Conservation (phyloP, 2,113 vertebrate genomes). For the Sarotherodon lohbergeri region DNA sequence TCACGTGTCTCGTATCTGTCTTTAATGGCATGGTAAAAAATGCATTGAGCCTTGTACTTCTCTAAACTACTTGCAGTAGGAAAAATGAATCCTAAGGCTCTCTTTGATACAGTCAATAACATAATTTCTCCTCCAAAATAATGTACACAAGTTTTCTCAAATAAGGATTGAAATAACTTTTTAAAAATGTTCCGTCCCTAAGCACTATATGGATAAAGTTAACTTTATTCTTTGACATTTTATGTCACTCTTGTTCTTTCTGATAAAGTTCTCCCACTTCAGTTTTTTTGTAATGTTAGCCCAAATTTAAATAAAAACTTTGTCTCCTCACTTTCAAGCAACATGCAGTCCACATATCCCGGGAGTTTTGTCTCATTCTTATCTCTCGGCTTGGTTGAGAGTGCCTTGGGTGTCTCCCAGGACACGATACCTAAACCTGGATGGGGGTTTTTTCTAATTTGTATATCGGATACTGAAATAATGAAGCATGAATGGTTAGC, state of each 20-base stretch:
- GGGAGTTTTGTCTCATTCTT: not conserved
- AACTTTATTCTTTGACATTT: not conserved
- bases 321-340: not conserved
- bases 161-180: not conserved
- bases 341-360: not conserved
- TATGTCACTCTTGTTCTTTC: not conserved
- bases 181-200: not conserved
- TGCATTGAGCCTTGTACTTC: not conserved
- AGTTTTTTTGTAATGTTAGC: not conserved
- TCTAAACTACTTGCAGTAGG: not conserved
- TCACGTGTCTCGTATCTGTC: not conserved
- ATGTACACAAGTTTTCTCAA: not conserved
- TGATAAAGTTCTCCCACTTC: not conserved
- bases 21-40: not conserved
- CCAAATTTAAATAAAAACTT: not conserved
- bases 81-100: not conserved
- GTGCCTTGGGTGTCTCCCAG: not conserved
- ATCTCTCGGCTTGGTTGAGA: not conserved
- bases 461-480: not conserved
- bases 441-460: fast-evolving
- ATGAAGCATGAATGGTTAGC: not conserved
- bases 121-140: not conserved
- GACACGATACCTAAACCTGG: not conserved
- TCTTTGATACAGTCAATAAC: not conserved
- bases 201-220: not conserved